A percentile compares a stretch with the other conserved stretches of the same genome.
Evolutionary conservation across 2,888 invertebrate genomes (phyloP).

Genomic region (Lampropteryx suffumata): DNA sequence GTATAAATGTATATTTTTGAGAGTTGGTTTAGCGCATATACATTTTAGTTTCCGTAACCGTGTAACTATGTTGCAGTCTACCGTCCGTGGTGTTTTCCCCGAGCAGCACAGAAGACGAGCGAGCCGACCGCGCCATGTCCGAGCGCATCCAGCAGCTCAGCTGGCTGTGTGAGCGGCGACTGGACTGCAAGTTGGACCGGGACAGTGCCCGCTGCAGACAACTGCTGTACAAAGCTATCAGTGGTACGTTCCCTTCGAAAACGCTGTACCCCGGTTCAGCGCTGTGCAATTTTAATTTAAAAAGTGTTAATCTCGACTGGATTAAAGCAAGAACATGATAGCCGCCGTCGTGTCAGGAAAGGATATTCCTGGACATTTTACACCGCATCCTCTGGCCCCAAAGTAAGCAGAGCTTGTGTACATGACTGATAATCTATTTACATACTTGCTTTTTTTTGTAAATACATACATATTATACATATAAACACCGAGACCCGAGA

Average conservation of each 20-base stretch:
- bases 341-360: constrained; percentile 84
- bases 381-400: constrained; percentile 97
- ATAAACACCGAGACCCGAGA: too few species aligned
- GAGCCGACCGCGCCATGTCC: constrained; percentile 96
- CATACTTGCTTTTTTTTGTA: too few species aligned
- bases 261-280: constrained; percentile 90
- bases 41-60: too few species aligned
- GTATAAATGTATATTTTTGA: too few species aligned
- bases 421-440: too few species aligned
- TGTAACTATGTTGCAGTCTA: constrained; percentile 47
- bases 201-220: constrained; percentile 92
- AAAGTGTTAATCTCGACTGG: constrained; percentile 95
- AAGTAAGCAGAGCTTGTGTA: too few species aligned
- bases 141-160: constrained; percentile 96
- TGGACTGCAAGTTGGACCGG: constrained; percentile 96
- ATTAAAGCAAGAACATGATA: constrained; percentile 84
- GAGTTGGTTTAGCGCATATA: too few species aligned
- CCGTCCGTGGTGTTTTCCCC: constrained; percentile 91
- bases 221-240: constrained; percentile 96
- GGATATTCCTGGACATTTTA: constrained; percentile 91
- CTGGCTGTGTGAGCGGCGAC: constrained; percentile 97
- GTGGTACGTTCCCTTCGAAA: constrained; percentile 83
- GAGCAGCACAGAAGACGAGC: constrained; percentile 94
- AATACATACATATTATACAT: too few species aligned
- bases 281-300: constrained; percentile 88